Evolutionary conservation across 2,888 invertebrate genomes (phyloP), one percentile per base, ranked within the genome.

Genomic region (Xestia sexstrigata): DNA sequence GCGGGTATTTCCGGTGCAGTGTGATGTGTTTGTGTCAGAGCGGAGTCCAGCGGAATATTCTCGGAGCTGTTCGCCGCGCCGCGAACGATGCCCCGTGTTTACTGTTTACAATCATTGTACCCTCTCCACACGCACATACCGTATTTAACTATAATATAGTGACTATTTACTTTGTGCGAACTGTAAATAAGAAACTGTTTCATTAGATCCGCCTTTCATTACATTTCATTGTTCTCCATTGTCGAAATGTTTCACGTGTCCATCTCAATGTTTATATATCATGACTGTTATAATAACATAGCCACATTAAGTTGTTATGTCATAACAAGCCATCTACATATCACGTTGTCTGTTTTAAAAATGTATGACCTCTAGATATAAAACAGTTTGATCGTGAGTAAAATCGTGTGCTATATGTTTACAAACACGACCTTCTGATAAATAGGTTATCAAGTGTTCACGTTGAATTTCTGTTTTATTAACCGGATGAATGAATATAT

Each of bases 21-120:
- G 71, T 67, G 89, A 90, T 92, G 91, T 91, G 92, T 90, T 88
- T 90, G 87, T 90, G 88, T 90, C 89, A 87, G 82, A 81, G 74
- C 93, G 91, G 92, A 94, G 95, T 95, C 94, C 94, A 95, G 89
- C 89, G 94, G 95, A 95, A 95, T 95, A 94, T 95, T 96, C 94
- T 95, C 89, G 90, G 92, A 90, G 91, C 88, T 90, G 91, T 91
- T 91, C 89, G 90, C 90, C 62, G 88, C 89, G 90, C 90, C 62
- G 88, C 92, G 93, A 91, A 87, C 93, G 91, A 91, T 94, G 94
- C 93, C 93, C 92, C 91, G 83, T 94, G 93, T 94, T 94, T 94
- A 93, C 92, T 92, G 92, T 91, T 93, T 91, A 92, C 89, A 87
- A 90, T 85, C 87, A 77, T 82, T 81, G 83, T 82, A 82, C 83